Conservation (phyloP, 2,888 invertebrate genomes). For the Xestia sexstrigata region DNA sequence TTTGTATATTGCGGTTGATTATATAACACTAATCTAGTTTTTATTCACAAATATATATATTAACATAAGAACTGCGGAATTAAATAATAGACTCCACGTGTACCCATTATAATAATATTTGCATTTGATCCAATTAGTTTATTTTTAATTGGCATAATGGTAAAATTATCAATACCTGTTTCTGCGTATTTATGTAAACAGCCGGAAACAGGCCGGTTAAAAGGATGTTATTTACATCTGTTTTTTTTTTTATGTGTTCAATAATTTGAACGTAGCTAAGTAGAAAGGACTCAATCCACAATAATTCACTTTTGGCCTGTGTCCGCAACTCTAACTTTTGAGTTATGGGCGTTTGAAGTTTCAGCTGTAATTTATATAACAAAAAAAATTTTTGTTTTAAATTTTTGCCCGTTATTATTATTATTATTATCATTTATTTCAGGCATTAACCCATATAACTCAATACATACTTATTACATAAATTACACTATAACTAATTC, state of each 20-base stretch:
- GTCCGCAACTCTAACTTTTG: too few relatives aligned
- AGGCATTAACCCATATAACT: too few relatives aligned
- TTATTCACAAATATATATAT: neutral
- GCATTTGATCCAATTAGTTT: slow-evolving; percentile 2
- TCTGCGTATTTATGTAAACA: neutral
- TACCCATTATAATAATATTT: slow-evolving; percentile 1
- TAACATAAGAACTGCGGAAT: slow-evolving; percentile 1
- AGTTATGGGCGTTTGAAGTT: too few relatives aligned
- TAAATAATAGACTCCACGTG: slow-evolving; percentile 29
- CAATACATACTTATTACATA: too few relatives aligned
- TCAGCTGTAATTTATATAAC: too few relatives aligned
- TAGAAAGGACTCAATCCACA: too few relatives aligned
- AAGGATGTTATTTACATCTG: neutral
- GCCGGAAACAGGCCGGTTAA: neutral
- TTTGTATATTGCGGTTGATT: neutral
- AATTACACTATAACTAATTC: too few relatives aligned
- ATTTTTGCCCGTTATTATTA: neutral
- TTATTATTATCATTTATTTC: too few relatives aligned
- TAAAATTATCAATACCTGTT: neutral
- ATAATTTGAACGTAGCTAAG: too few relatives aligned
- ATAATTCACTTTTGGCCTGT: too few relatives aligned
- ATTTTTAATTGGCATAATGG: neutral
- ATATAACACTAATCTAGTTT: slow-evolving; percentile 1
- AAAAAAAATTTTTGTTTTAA: neutral
- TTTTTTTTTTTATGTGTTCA: neutral